Base-by-base conservation (phyloP, 2,797 vertebrate species). In the Lithobates pipiens region DNA sequence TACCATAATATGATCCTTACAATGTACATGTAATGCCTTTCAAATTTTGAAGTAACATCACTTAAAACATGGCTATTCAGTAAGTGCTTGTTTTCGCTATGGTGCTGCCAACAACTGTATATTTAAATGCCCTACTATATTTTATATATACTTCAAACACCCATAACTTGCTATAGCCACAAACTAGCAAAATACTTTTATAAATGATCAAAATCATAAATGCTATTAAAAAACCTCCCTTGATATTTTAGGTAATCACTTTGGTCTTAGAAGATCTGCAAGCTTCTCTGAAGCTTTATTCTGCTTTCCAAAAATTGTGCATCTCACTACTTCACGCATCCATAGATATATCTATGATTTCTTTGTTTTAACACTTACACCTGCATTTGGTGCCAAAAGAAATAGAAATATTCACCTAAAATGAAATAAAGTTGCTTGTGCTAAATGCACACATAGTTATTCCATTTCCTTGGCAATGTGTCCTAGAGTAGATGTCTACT, bases 381-480 rank as follows among this genome's bases (percentile, higher is more conserved):
- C 34, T 72, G 70, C 34, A 72, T 74, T 74, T 74, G n/a, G 71
- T 46, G 39, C 23, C 39, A 44, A 25, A 44, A 4, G 21, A 42
- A 44, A 73, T 16, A 5, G 6, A 23, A n/a, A 72, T 4, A 39
- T 15, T 50, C 5, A 70, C 21, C 42, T 13, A n/a, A 50, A 34
- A 71, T 39, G 6, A 74, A 73, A 34, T 42, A 63, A 72, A 18
- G 9, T 5, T 25, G 11, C 10, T 36, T 27, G 11, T 36, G 46
- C 27, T 61, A 67, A 23, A 42, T 81, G 32, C 21, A 21, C 18
- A 36, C 23, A 61, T 67, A 23, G 23, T 1, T 57, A 46, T 80
- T 13, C 39, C 42, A 42, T 67, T 2, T 85, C 77, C 54, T 73
- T 79, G 27, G 71, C 80, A 16, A 9, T 65, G 42, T 13, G 69